Base-by-base conservation (phyloP, 1,140 invertebrate species). In the Saccostrea echinata region DNA sequence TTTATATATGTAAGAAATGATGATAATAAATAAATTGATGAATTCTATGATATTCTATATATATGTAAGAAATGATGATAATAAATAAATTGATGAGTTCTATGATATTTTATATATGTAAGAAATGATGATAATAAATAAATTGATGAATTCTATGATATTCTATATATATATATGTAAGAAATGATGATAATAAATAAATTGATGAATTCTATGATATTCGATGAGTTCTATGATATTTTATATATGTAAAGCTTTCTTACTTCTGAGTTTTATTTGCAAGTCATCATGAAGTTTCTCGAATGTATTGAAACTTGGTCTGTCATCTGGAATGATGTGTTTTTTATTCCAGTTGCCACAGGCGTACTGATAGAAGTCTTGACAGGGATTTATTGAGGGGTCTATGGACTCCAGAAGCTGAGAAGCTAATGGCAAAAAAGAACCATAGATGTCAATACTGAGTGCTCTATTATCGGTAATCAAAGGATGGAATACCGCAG, bases 331-430 rank as follows among this genome's bases (percentile, higher is more conserved):
- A 92, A 98, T 98, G 9, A 97, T 96, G 95, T 98, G 97, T 89
- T 97, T 96, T 91, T 97, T 97, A 93, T 98, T 98, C 98, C 98
- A 98, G 6, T 97, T 97, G 2, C 98, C 98, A 90, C 98, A 98
- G 1, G 98, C 97, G 93, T 96, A 98, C 94, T 98, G 97, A 95
- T 98, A 98, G 95, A 98, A 98, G 94, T 98, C 97, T 43, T 96
- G 96, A 94, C 98, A 98, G 2, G 98, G 98, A 92, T 98, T 96
- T 0, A 96, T 96, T 0, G 95, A 96, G 13, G 95, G 95, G 93
- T 98, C 97, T 97, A 98, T 98, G 27, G 97, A 97, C n/a, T 96
- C 96, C 88, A 98, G 95, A 88, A 98, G 95, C 27, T 97, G 97
- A 12, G 97, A 96, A 87, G 98, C 98, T 98, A 95, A 24, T 13